Base-by-base conservation (phyloP, 2,113 vertebrate genomes). In the Urocynchramus pylzowi region DNA sequence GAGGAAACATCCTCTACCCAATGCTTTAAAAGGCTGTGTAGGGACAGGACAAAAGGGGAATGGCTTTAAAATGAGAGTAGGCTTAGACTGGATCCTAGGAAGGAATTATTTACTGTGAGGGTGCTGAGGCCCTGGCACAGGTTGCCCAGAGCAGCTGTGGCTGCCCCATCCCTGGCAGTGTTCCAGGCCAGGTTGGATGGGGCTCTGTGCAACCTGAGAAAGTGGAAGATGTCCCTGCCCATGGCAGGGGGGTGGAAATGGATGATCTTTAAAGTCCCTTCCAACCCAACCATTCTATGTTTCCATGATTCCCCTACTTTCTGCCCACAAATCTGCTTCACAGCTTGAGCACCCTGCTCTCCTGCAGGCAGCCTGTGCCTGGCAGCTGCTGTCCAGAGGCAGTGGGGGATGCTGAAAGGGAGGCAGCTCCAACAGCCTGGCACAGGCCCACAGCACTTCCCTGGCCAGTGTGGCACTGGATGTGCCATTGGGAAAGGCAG, bases 391-490 rank as follows among this genome's bases (percentile, higher is more conserved):
- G 61, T 20, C 16, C 2, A 7, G n/a, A 30, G 41, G 73, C n/a
- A 64, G 41, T 2, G 2, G 1, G 53, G 39, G 49, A 54, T 31
- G 63, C 69, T 69, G 67, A 31, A 57, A 31, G 56, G 65, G 52
- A 54, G 76, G 75, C 57, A 91, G 67, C 71, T 89, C 53, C 77
- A 4, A 20, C 76, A 77, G 35, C 30, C 73, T 35, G 44, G 42
- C 45, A 45, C 2, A 1, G 35, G 19, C 24, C 68, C 0, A 0
- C 3, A 0, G 42, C 0, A 0, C 30, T 54, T 33, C 56, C 12
- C 1, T 6, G 19, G 8, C 54, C 84, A 33, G 16, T 1, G 27
- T 10, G 9, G 24, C 50, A 11, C 35, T 64, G 41, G 45, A 21
- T 8, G 16, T 3, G 2, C 6, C 11, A 18, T 1, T 2, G 3